A percentile compares a stretch with the other conserved stretches of the same genome.
phyloP scores from a whole-genome alignment of 2,113 vertebrate genomes.

The Megaceryle torquata region DNA sequence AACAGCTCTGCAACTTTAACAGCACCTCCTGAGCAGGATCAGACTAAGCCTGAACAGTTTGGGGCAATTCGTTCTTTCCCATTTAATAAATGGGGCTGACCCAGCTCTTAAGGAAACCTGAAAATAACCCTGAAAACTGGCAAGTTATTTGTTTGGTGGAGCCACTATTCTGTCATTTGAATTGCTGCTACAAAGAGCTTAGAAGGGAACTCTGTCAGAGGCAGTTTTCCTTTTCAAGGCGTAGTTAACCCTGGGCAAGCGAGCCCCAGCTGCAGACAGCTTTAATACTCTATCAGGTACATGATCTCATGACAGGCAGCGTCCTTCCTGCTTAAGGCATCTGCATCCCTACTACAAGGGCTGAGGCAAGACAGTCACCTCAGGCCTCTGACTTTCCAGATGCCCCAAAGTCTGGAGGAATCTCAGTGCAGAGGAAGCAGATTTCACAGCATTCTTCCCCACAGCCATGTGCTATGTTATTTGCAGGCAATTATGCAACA shows the following conservation, averaged over 20 bases:
- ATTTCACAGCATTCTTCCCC: background rate
- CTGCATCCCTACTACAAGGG: background rate
- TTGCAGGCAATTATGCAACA: background rate
- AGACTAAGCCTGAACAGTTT: background rate
- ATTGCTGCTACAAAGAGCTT: background rate
- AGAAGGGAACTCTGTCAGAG: background rate
- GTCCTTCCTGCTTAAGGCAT: background rate
- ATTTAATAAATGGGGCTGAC: background rate
- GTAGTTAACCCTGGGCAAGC: background rate
- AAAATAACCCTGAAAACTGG: background rate
- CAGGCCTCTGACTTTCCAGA: background rate
- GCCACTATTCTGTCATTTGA: background rate
- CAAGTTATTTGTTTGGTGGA: background rate
- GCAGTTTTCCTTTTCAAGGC: conserved; percentile 4
- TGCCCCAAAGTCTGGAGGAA: background rate
- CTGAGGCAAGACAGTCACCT: background rate
- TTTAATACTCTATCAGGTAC: background rate
- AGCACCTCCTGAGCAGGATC: background rate
- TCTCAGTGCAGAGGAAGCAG: background rate
- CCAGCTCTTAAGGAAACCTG: background rate
- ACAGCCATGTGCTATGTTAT: background rate
- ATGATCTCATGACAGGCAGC: background rate
- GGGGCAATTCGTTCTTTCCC: background rate
- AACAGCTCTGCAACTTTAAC: background rate
- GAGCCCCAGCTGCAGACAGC: background rate